Conservation (phyloP, 2,888 invertebrate species). For the Zygothrica quintamaculata region DNA sequence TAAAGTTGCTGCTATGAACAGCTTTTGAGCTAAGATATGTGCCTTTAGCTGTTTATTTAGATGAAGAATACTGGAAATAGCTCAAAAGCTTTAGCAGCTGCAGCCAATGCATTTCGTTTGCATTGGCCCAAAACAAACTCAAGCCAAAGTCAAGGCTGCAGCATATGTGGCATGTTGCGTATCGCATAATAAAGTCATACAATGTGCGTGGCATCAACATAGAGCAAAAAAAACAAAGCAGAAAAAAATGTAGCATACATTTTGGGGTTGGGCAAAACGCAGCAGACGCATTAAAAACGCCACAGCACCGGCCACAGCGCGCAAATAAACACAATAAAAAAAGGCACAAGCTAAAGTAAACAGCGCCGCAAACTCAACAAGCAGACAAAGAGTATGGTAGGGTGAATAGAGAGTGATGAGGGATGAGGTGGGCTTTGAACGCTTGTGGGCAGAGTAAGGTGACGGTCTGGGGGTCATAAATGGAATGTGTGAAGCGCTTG, state of each 20-base stretch:
- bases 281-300: constrained; percentile 53
- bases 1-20: too few species aligned
- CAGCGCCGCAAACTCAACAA: constrained; percentile 46
- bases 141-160: constrained; percentile 2
- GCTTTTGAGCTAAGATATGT: too few species aligned
- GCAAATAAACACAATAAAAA: background rate
- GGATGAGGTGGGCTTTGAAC: background rate
- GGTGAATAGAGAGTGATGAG: background rate
- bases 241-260: constrained; percentile 19
- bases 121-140: too few species aligned
- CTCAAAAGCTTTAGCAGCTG: too few species aligned
- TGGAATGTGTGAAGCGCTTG: constrained; percentile 73
- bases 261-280: constrained; percentile 44
- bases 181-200: background rate
- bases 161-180: constrained; percentile 24
- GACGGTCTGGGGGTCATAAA: constrained; percentile 67
- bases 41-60: background rate
- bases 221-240: too few species aligned
- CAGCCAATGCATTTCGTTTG: too few species aligned
- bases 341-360: constrained; percentile 40
- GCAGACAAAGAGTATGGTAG: constrained; percentile 1
- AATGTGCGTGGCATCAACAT: too few species aligned
- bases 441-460: constrained; percentile 35
- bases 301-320: constrained; percentile 14
- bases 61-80: too few species aligned